Evolutionary conservation across 2,113 vertebrate genomes (phyloP), one percentile per base, ranked within the genome.

Genomic region (Hippolais icterina): DNA sequence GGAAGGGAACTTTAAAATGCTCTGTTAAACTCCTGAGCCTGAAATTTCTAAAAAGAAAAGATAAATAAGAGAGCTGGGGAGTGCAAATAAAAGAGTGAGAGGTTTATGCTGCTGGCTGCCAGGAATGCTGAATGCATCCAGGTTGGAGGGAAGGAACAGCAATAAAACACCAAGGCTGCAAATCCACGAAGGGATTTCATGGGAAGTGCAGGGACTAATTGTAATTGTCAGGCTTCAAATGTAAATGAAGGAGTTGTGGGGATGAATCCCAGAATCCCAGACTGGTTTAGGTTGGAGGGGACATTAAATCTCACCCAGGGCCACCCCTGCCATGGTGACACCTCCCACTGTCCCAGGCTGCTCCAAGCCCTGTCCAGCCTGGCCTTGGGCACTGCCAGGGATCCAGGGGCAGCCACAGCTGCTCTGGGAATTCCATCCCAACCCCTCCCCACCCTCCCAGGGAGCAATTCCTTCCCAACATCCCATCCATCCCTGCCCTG

Each of bases 291-390:
- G 10, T 2, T 41, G 41, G 65, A 7, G 46, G 8, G 39, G 54
- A n/a, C 7, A 0, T 77, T 9, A 33, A 61, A 50, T 3, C 2
- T 1, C 33, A 39, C 1, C 39, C 12, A 19, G 2, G 27, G 0
- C 6, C 52, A 49, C 10, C 8, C 49, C 31, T 8, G 10, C 39
- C 39, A 22, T 53, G 53, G 54, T 42, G 46, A 35, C 56, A 16
- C 8, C 31, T 37, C 0, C 44, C 37, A 13, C 16, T 35, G 8
- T 13, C 56, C 80, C 56, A 44, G 66, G 44, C 0, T 24, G 66
- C 37, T 70, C 80, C 79, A 9, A 11, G 0, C 19, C 53, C 22
- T 2, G 1, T 69, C 79, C 65, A 57, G 0, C 3, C 64, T 59
- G 79, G 53, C 65, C 24, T 37, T 25, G 81, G 68, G 0, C 47